Base-by-base conservation (phyloP, 92 coral and sea anemone species). In the Epizoanthus scotinus region DNA sequence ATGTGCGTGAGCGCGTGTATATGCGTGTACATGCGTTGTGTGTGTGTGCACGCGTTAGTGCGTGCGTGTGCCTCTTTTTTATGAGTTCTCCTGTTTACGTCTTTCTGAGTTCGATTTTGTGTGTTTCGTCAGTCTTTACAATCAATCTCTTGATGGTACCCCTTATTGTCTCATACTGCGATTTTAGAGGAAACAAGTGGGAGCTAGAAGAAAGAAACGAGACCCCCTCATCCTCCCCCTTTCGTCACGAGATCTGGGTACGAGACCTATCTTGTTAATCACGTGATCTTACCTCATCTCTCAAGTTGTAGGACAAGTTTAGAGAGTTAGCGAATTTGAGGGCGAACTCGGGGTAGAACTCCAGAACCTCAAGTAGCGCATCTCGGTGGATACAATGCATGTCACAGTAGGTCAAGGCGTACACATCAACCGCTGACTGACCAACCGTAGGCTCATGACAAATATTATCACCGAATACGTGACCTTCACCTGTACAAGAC, bases 401-500 rank as follows among this genome's bases (percentile, higher is more conserved):
- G 63, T 92, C 93, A 52, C 93, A 85, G 83, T 95, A 95, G 3
- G 98, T 95, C 19, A 95, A 91, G 25, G 98, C 98, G 61, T 90
- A 77, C 63, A 95, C 98, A 77, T 95, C 98, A 28, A 94, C 99
- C 84, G 94, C 98, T 89, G 98, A 95, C 89, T 93, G 97, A 28
- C 98, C 98, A 38, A 93, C 85, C 55, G 90, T 89, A 56, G 91
- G 81, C 90, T 88, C 94, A 52, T 82, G 90, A 50, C 97, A 95
- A 4, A 95, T 86, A 63, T 95, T 77, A 77, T 95, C 98, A 20
- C 98, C 98, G 85, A 95, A 93, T 19, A 93, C 95, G 83, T 95
- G 98, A 68, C 92, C 92, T 70, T 95, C 98, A 31, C 98, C 98
- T 95, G 36, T 84, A 56, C 62, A 26, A 40, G 67, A 29, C 17